These are phyloP conservation scores for Oikopleura vanhoeffeni DNA, from an alignment of 23 tunicate species.

Conservation along the genomic window DNA sequence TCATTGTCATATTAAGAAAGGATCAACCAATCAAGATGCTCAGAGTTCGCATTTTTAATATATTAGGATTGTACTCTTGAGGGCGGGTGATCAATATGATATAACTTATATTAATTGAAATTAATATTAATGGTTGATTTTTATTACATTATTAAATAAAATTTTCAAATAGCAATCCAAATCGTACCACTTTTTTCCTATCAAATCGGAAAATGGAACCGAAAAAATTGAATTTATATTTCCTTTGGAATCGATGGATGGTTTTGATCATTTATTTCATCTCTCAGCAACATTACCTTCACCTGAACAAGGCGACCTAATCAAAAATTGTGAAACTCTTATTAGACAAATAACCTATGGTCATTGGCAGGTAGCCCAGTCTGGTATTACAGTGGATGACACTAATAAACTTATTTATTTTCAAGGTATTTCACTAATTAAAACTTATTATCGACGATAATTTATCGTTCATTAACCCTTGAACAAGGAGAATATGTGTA, in stretches of 20 bases:
- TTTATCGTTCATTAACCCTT: too few relatives aligned
- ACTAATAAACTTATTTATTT: constrained; percentile 42
- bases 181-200: background rate
- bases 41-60: too few relatives aligned
- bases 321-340: background rate
- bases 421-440: constrained; percentile 5
- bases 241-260: background rate
- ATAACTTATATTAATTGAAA: too few relatives aligned
- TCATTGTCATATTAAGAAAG: too few relatives aligned
- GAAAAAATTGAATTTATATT: background rate
- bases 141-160: too few relatives aligned
- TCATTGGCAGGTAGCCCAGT: background rate
- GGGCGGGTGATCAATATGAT: too few relatives aligned
- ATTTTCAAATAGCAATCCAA: too few relatives aligned
- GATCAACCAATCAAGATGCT: too few relatives aligned
- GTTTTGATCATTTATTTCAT: background rate
- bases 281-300: background rate
- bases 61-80: too few relatives aligned
- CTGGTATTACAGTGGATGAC: background rate
- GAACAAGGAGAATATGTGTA: too few relatives aligned
- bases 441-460: too few relatives aligned
- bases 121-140: too few relatives aligned
- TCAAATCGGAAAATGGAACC: background rate
- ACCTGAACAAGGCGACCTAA: background rate
- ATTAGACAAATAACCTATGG: background rate